Base-by-base conservation (phyloP, 2,797 vertebrate genomes). In the Sebastolobus alascanus region DNA sequence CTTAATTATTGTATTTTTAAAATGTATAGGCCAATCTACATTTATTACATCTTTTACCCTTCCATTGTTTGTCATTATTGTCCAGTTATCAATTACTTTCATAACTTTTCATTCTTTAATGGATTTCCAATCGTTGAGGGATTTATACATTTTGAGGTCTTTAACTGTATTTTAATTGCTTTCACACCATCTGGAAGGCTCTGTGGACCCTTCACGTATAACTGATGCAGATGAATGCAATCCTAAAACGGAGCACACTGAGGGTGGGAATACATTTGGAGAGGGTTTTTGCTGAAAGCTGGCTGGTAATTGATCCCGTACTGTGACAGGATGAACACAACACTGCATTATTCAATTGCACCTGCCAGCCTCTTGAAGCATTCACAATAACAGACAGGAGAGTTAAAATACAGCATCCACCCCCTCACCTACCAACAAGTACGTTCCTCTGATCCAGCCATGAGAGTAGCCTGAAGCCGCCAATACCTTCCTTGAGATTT, bases 331-430 rank as follows among this genome's bases (percentile, higher is more conserved):
- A 83, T 74, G 77, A 86, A 84, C 75, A 88, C 58, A 86, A 84
- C 78, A 64, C 82, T 84, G 82, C 82, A 89, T 84, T 81, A 90
- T 90, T 90, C 74, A 89, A 83, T 56, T 68, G 60, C 31, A 67
- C 56, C 74, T 69, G 75, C 31, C 60, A 63, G 77, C 68, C 54
- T 76, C 68, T 69, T 68, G 37, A 77, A 82, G 68, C 37, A 61
- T 70, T 63, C 73, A 56, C 69, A 71, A 59, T 52, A 78, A 75
- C 56, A 60, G 33, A 69, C 55, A 74, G 25, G 65, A 60, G 18
- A 6, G 65, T 33, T 37, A 71, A 69, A 72, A 64, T 43, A 68
- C 35, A 79, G 27, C 33, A 76, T 50, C 63, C 10, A 2, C 8
- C 16, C n/a, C 12, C 33, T 54, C 68, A 84, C 82, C 80, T 82